Percentiles rank a stretch among this genome's conserved stretches.
phyloP scores from a whole-genome alignment of 2,797 vertebrate genomes.

The Scarus forsteni region DNA sequence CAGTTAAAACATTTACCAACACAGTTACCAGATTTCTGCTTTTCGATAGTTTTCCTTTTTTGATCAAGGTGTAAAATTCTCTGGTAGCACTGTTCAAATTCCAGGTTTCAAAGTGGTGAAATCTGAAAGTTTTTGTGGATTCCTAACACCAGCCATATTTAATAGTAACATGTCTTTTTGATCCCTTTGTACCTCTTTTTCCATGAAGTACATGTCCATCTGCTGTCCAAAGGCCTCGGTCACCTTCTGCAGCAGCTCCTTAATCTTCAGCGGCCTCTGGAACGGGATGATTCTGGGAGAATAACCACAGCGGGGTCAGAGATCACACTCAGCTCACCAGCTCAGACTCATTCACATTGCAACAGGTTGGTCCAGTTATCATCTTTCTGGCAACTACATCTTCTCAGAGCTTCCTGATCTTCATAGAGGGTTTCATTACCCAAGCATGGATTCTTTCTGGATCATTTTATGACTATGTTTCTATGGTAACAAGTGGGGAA shows the following conservation, averaged over 20 bases:
- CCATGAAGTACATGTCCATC: conserved; percentile 92
- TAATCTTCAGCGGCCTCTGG: conserved; percentile 90
- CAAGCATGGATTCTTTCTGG: conserved; percentile 3
- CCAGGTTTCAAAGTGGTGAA: too few relatives aligned
- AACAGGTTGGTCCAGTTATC: background rate
- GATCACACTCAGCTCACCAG: conserved; percentile 25
- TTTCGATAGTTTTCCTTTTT: too few relatives aligned
- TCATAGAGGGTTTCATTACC: background rate
- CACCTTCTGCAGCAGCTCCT: conserved; percentile 93
- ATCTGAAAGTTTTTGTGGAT: background rate
- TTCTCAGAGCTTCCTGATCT: background rate
- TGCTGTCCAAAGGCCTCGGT: conserved; percentile 93
- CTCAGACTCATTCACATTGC: background rate
- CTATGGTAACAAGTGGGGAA: conserved; percentile 48
- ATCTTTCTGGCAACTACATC: background rate
- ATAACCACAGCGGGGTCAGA: conserved; percentile 38
- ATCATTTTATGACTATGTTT: conserved; percentile 18
- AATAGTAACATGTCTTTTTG: background rate
- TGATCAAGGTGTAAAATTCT: too few relatives aligned
- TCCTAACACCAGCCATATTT: background rate
- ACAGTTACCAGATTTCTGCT: too few relatives aligned
- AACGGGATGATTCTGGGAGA: conserved; percentile 91
- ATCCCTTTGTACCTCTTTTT: conserved; percentile 86
- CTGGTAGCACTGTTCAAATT: too few relatives aligned
- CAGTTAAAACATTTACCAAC: too few relatives aligned